These are phyloP conservation scores for Drosophila stalkeri DNA, from an alignment of 2,888 invertebrate genomes.

Conservation along the genomic window DNA sequence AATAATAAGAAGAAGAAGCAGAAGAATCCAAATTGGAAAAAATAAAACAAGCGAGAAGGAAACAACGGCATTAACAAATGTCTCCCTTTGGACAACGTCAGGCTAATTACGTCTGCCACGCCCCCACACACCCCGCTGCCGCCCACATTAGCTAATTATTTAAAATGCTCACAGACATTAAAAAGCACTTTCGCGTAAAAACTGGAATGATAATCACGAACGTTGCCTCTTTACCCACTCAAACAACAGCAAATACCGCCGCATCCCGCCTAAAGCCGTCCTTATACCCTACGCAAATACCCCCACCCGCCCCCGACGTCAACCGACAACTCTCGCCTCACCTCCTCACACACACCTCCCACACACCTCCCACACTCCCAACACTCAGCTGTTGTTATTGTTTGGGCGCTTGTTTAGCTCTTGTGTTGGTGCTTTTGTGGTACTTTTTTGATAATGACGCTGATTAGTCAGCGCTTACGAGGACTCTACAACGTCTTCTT, in stretches of 20 bases:
- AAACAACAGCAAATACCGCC: neutral
- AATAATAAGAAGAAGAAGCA: no score
- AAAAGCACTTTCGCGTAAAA: slow-evolving; percentile 72
- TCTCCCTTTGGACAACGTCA: slow-evolving; percentile 50
- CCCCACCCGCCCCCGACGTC: no score
- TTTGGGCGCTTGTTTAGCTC: slow-evolving; percentile 34
- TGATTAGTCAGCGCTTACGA: slow-evolving; percentile 79
- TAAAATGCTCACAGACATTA: slow-evolving; percentile 78
- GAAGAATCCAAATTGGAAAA: neutral
- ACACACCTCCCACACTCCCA: neutral
- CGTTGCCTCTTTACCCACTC: slow-evolving; percentile 31
- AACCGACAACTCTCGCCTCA: neutral
- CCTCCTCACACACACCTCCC: neutral
- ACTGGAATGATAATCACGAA: slow-evolving; percentile 71
- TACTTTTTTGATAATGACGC: slow-evolving; percentile 69
- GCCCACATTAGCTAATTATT: slow-evolving; percentile 74
- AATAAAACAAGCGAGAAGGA: neutral
- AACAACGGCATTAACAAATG: slow-evolving; percentile 44
- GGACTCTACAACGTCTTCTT: slow-evolving; percentile 58
- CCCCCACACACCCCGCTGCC: slow-evolving; percentile 25
- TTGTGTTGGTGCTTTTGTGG: slow-evolving; percentile 55
- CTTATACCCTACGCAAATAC: neutral
- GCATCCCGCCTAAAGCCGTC: neutral
- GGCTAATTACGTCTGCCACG: slow-evolving; percentile 60
- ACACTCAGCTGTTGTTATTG: slow-evolving; percentile 27